Percentiles rank a stretch among this genome's conserved stretches.
phyloP scores from a whole-genome alignment of 2,797 vertebrate genomes.

The Benthosema pterotum region DNA sequence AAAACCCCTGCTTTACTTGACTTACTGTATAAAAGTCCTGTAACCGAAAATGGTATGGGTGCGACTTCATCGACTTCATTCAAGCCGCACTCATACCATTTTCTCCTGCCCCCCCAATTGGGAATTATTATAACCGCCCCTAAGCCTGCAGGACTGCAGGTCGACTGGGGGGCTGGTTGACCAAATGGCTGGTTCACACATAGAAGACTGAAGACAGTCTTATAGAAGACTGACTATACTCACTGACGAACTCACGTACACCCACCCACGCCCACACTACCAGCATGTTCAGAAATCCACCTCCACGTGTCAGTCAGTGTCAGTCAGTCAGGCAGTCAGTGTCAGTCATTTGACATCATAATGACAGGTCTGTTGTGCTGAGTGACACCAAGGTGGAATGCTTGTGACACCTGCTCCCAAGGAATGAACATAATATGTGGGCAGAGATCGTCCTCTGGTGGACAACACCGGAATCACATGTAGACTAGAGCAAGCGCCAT shows the following conservation, averaged over 20 bases:
- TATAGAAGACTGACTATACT: not conserved
- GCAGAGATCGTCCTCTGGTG: slow-evolving; percentile 60
- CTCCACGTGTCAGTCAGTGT: slow-evolving; percentile 16
- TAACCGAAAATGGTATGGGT: too few relatives aligned
- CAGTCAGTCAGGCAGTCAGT: too few relatives aligned
- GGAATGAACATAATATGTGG: slow-evolving; percentile 5
- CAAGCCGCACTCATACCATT: too few relatives aligned
- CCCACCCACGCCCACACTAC: not conserved
- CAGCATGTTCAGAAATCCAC: slow-evolving; percentile 1
- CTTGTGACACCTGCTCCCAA: slow-evolving; percentile 4
- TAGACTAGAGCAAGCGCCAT: too few relatives aligned
- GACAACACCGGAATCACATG: not conserved
- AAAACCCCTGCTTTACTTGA: too few relatives aligned
- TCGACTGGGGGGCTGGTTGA: slow-evolving; percentile 34
- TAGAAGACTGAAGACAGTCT: too few relatives aligned
- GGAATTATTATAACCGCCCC: too few relatives aligned
- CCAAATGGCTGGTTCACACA: too few relatives aligned
- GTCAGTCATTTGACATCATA: slow-evolving; percentile 8
- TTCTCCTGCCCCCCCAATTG: too few relatives aligned
- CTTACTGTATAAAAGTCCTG: too few relatives aligned
- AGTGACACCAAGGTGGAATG: slow-evolving; percentile 6
- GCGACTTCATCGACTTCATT: too few relatives aligned
- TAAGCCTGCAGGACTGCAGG: slow-evolving; percentile 9
- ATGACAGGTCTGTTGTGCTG: slow-evolving; percentile 19
- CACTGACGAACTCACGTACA: not conserved